Evolutionary conservation across 2,888 invertebrate genomes (phyloP).

Genomic region (Drosophila tanythrix): DNA sequence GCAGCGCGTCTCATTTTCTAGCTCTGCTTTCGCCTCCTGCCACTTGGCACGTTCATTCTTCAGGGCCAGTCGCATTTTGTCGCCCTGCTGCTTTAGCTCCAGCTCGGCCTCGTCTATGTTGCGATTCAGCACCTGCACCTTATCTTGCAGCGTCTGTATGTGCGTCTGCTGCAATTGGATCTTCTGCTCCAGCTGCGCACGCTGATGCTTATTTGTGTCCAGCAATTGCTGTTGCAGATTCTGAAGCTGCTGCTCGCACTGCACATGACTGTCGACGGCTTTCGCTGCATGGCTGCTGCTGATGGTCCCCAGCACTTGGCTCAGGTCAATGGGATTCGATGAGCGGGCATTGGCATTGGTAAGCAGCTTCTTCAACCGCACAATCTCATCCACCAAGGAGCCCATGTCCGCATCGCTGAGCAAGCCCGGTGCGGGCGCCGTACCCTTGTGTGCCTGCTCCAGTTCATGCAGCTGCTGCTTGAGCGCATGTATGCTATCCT

Average conservation of each 20-base stretch:
- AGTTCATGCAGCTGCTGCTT: slow-evolving; percentile 81
- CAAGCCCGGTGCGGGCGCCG: slow-evolving; percentile 31
- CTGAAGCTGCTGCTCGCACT: slow-evolving; percentile 89
- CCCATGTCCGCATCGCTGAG: slow-evolving; percentile 86
- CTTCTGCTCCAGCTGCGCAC: slow-evolving; percentile 70
- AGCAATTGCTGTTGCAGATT: slow-evolving; percentile 88
- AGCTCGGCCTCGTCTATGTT: slow-evolving; percentile 88
- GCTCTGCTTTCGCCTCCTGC: slow-evolving; percentile 77
- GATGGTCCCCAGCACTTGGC: slow-evolving; percentile 85
- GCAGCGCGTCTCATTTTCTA: slow-evolving; percentile 86
- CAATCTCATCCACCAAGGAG: slow-evolving; percentile 88
- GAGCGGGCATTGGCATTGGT: slow-evolving; percentile 87
- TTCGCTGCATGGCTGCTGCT: slow-evolving; percentile 68
- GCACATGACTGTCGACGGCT: slow-evolving; percentile 84
- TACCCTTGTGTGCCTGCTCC: slow-evolving; percentile 53
- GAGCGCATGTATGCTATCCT: slow-evolving; percentile 89
- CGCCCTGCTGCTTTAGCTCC: slow-evolving; percentile 87
- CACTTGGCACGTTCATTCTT: slow-evolving; percentile 82
- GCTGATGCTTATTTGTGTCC: slow-evolving; percentile 86
- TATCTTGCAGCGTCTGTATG: slow-evolving; percentile 88
- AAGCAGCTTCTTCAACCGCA: slow-evolving; percentile 87
- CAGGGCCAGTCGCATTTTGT: slow-evolving; percentile 86
- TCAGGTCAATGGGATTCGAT: slow-evolving; percentile 87
- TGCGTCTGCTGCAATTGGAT: slow-evolving; percentile 86
- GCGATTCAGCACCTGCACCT: slow-evolving; percentile 87